Evolutionary conservation across 2,888 invertebrate genomes (phyloP).

Genomic region (Epinotia bilunana): DNA sequence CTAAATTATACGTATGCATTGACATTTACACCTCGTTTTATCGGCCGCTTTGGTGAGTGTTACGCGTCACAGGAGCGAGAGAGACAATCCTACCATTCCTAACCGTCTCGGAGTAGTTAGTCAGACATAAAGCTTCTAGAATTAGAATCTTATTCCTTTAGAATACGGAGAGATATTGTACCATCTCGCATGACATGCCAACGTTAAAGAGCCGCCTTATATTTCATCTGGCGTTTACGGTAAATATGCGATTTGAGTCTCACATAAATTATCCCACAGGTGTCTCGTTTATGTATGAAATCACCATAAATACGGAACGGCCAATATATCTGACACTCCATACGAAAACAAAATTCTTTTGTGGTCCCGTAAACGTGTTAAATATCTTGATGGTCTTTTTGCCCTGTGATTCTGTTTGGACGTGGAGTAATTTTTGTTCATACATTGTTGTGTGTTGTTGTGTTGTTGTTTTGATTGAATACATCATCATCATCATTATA

Average conservation of each 20-base stretch:
- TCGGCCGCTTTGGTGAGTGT: slow-evolving; percentile 1
- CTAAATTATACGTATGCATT: slow-evolving; percentile 57
- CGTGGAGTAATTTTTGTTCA: neutral
- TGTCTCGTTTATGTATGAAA: slow-evolving; percentile 59
- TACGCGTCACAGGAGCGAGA: slow-evolving; percentile 1
- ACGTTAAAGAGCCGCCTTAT: slow-evolving; percentile 11
- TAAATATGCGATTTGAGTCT: slow-evolving; percentile 60
- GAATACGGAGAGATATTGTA: neutral
- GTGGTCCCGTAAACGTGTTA: slow-evolving; percentile 33
- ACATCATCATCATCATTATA: neutral
- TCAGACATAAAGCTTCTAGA: neutral
- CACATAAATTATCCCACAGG: slow-evolving; percentile 68
- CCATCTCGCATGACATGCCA: neutral
- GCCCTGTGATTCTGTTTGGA: slow-evolving; percentile 18
- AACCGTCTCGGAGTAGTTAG: neutral
- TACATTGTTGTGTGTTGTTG: too few relatives aligned
- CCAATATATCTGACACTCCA: slow-evolving; percentile 47
- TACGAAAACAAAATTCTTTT: slow-evolving; percentile 42
- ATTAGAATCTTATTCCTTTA: neutral
- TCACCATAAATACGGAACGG: slow-evolving; percentile 61
- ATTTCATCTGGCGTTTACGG: slow-evolving; percentile 45
- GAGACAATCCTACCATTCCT: neutral
- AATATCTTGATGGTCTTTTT: slow-evolving; percentile 23
- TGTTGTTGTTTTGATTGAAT: too few relatives aligned
- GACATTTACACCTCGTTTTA: slow-evolving; percentile 16